Percentiles rank a stretch among this genome's conserved stretches.
Evolutionary conservation across 1,140 invertebrate genomes (phyloP).

Genomic region (Pararge aegeria): DNA sequence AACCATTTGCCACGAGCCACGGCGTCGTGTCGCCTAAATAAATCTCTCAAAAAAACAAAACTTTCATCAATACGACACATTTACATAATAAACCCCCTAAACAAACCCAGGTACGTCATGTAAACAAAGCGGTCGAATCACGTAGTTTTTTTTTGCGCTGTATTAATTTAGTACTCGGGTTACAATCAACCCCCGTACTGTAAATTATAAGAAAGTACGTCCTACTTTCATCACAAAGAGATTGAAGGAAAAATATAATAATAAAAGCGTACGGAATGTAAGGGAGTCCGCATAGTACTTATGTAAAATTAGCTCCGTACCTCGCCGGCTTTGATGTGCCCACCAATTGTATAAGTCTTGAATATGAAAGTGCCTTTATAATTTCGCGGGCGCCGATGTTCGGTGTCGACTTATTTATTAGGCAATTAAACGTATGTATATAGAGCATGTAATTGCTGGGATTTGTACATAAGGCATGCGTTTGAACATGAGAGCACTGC

Average conservation of each 20-base stretch:
- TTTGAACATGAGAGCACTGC: constrained; percentile 6
- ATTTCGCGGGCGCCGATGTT: constrained; percentile 51
- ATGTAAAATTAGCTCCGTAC: constrained; percentile 65
- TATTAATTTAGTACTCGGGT: constrained; percentile 76
- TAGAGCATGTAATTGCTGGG: constrained; percentile 28
- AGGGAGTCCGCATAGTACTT: constrained; percentile 69
- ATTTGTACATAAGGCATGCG: constrained; percentile 12
- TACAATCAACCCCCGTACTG: constrained; percentile 63
- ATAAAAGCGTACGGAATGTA: constrained; percentile 61
- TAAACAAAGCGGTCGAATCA: constrained; percentile 64
- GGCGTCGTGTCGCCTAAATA: constrained; percentile 36
- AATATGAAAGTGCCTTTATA: constrained; percentile 69
- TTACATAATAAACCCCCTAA: constrained; percentile 74
- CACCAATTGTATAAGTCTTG: constrained; percentile 60
- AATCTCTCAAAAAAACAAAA: constrained; percentile 46
- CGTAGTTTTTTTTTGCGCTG: constrained; percentile 64
- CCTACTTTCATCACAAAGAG: constrained; percentile 67
- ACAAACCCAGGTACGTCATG: constrained; percentile 56
- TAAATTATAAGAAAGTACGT: constrained; percentile 51
- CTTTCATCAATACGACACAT: constrained; percentile 58
- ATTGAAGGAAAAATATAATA: constrained; percentile 67
- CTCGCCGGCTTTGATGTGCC: constrained; percentile 72
- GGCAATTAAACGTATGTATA: constrained; percentile 49
- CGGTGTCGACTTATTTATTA: constrained; percentile 53
- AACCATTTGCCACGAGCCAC: constrained; percentile 70